phyloP scores from a whole-genome alignment of 30 jellyfish, hydroid and myxozoan genomes.

The Aurelia sp. region DNA sequence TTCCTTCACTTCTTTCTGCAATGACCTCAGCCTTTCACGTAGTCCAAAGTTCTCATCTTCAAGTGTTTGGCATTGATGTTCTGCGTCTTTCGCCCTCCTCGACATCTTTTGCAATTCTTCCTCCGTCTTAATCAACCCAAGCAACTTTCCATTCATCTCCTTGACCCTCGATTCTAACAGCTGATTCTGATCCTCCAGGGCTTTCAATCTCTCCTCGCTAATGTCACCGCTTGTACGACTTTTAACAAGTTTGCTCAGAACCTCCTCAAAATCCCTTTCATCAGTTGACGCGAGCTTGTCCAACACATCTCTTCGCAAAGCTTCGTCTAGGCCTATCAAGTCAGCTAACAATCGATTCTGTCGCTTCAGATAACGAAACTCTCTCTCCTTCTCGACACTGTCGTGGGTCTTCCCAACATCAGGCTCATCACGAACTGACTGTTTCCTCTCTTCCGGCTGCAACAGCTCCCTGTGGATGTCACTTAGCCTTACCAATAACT shows the following conservation, averaged over 20 bases:
- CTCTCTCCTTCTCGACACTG: conserved; percentile 40
- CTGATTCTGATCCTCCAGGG: conserved; percentile 15
- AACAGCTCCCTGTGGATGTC: conserved; percentile 58
- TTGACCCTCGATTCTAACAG: conserved; percentile 6
- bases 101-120: conserved; percentile 13
- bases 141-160: conserved; percentile 16
- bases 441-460: conserved; percentile 28
- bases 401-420: conserved; percentile 13
- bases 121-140: conserved; percentile 3
- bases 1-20: conserved; percentile 59
- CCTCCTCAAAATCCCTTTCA: background rate
- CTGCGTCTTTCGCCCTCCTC: conserved; percentile 15
- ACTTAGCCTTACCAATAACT: conserved; percentile 48
- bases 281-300: background rate
- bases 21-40: conserved; percentile 45
- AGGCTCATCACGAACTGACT: background rate
- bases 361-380: conserved; percentile 25
- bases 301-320: background rate
- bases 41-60: conserved; percentile 58
- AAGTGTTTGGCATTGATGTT: conserved; percentile 34
- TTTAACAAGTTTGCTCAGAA: background rate
- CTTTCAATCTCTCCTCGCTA: background rate
- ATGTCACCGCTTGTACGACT: background rate
- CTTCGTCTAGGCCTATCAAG: conserved; percentile 21
- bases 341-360: conserved; percentile 33